Evolutionary conservation across 2,888 invertebrate species (phyloP).

Genomic region (Meloe dianella): DNA sequence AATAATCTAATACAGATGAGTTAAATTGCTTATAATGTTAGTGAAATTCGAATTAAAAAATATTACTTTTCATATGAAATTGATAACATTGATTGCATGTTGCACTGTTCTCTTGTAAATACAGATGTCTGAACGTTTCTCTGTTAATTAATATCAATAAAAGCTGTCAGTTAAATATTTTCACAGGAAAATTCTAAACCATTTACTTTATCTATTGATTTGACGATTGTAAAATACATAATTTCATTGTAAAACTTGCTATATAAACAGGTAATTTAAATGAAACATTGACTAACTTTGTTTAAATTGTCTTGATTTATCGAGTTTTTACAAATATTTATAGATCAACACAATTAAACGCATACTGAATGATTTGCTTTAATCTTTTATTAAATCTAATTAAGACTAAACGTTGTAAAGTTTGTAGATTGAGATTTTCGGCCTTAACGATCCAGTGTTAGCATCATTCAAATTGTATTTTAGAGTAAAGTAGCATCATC

Average conservation of each 20-base stretch:
- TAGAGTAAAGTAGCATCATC: conserved; percentile 13
- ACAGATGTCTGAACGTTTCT: too few species aligned
- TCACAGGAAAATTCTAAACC: neutral
- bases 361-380: neutral
- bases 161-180: neutral
- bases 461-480: conserved; percentile 7
- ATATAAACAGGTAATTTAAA: neutral
- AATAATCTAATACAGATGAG: conserved; percentile 3
- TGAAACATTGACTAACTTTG: neutral
- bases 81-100: neutral
- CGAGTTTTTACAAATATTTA: neutral
- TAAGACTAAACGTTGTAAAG: too few species aligned
- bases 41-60: neutral
- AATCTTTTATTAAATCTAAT: too few species aligned
- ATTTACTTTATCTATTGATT: too few species aligned
- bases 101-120: too few species aligned
- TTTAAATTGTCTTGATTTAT: neutral
- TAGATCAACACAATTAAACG: too few species aligned
- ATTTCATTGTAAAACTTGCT: neutral
- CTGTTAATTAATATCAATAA: neutral
- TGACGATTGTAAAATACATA: neutral
- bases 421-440: too few species aligned
- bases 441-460: neutral
- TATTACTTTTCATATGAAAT: neutral
- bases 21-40: neutral